Conservation (phyloP, 1,140 invertebrate genomes). For the Danaus melanippus region DNA sequence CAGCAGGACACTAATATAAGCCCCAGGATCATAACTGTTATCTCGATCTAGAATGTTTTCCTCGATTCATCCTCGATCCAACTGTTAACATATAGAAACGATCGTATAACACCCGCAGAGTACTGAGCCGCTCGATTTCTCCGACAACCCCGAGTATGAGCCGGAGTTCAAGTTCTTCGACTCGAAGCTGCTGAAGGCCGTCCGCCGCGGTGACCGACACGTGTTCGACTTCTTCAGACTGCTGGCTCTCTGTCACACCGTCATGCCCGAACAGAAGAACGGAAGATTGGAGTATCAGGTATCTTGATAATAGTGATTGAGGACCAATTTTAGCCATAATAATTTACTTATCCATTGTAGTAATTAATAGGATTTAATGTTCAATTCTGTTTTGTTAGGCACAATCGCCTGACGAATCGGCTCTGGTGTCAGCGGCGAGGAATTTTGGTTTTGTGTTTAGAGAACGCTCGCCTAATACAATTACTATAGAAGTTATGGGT, state of each 20-base stretch:
- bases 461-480: slow-evolving; percentile 92
- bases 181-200: slow-evolving; percentile 86
- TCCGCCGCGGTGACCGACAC: slow-evolving; percentile 80
- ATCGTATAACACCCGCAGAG: slow-evolving; percentile 64
- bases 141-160: slow-evolving; percentile 93
- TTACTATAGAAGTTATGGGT: slow-evolving; percentile 92
- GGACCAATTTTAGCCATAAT: background rate
- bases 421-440: slow-evolving; percentile 95
- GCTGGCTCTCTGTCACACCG: slow-evolving; percentile 96
- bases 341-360: background rate
- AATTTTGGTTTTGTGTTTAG: slow-evolving; percentile 99
- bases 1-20: too few species aligned
- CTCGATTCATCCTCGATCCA: too few species aligned
- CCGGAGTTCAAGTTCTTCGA: slow-evolving; percentile 96
- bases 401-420: slow-evolving; percentile 98
- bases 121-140: slow-evolving; percentile 90
- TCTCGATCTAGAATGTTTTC: too few species aligned
- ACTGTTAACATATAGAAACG: too few species aligned
- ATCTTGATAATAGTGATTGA: background rate
- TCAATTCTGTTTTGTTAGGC: slow-evolving; percentile 76
- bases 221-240: slow-evolving; percentile 91
- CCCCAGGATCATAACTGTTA: too few species aligned
- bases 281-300: slow-evolving; percentile 80
- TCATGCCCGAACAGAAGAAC: slow-evolving; percentile 95
- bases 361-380: slow-evolving; percentile 12